Evolutionary conservation across 2,888 invertebrate genomes (phyloP).

Genomic region (Melitaea athalia): DNA sequence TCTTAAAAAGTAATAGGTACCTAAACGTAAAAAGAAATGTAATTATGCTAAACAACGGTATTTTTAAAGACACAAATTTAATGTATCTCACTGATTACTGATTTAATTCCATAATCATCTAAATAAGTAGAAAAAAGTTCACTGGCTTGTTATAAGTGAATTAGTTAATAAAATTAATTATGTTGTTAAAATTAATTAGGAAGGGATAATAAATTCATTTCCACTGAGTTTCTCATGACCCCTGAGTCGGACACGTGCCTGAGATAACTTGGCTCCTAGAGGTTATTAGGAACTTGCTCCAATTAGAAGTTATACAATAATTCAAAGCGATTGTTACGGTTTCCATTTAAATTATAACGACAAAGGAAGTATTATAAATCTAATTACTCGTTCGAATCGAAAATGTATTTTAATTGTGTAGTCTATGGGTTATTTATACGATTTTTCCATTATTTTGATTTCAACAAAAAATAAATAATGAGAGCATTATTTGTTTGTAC

Average conservation of each 20-base stretch:
- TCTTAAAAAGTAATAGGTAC: too few relatives aligned
- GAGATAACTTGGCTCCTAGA: constrained; percentile 35
- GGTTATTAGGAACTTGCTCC: constrained; percentile 33
- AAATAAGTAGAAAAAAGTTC: background rate
- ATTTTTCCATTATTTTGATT: too few relatives aligned
- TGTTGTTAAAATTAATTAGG: constrained; percentile 28
- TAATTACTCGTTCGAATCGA: background rate
- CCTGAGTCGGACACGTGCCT: constrained; percentile 34
- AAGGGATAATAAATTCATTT: constrained; percentile 35
- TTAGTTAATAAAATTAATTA: constrained; percentile 11
- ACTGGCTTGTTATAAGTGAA: background rate
- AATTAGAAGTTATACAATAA: constrained; percentile 28
- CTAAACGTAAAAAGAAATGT: too few relatives aligned
- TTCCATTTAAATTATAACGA: background rate
- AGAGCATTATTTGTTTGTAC: too few relatives aligned
- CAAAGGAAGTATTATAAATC: background rate
- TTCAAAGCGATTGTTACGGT: constrained; percentile 5
- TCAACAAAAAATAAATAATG: too few relatives aligned
- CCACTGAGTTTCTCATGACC: constrained; percentile 25
- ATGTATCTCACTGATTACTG: too few relatives aligned
- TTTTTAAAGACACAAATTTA: too few relatives aligned
- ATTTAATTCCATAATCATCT: background rate
- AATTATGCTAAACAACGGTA: too few relatives aligned
- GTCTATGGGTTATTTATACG: too few relatives aligned
- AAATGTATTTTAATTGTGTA: too few relatives aligned